Conservation (phyloP, 1,140 invertebrate species). For the Drosophila pruinosa region DNA sequence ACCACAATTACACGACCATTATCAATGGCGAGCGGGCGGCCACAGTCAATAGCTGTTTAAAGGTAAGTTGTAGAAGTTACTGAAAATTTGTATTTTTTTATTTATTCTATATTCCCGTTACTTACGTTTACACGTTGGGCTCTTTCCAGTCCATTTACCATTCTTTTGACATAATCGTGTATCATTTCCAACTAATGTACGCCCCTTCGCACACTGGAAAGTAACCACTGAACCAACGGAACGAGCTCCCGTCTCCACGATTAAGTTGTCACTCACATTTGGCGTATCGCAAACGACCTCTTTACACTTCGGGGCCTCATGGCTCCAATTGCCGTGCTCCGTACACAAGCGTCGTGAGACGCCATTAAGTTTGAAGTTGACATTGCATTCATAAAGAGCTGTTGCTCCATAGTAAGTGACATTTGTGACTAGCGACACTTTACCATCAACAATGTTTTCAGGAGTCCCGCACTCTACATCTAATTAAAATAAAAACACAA, state of each 20-base stretch:
- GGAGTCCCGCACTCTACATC: constrained; percentile 95
- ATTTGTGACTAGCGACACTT: constrained; percentile 90
- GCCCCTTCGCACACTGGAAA: constrained; percentile 92
- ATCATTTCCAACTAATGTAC: constrained; percentile 90
- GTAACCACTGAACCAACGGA: constrained; percentile 88
- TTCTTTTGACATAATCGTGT: constrained; percentile 90
- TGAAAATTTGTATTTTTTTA: not conserved
- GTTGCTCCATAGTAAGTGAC: constrained; percentile 93
- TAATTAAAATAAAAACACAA: constrained; percentile 71
- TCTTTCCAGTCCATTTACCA: constrained; percentile 91
- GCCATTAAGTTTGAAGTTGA: constrained; percentile 92
- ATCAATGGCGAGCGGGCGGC: constrained; percentile 89
- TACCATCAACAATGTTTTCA: constrained; percentile 88
- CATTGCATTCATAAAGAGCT: constrained; percentile 92
- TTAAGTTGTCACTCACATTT: constrained; percentile 85
- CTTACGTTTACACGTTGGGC: constrained; percentile 92
- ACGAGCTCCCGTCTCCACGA: constrained; percentile 83
- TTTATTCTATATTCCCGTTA: not conserved
- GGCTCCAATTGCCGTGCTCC: constrained; percentile 94
- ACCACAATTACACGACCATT: constrained; percentile 94
- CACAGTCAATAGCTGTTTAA: constrained; percentile 91
- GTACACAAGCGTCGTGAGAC: constrained; percentile 91
- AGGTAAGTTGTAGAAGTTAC: too few relatives aligned
- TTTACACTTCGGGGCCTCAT: constrained; percentile 89
- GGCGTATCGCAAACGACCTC: constrained; percentile 91